phyloP scores from a whole-genome alignment of 53 echinoderm and acorn worm species.

The Glandiceps talaboti region DNA sequence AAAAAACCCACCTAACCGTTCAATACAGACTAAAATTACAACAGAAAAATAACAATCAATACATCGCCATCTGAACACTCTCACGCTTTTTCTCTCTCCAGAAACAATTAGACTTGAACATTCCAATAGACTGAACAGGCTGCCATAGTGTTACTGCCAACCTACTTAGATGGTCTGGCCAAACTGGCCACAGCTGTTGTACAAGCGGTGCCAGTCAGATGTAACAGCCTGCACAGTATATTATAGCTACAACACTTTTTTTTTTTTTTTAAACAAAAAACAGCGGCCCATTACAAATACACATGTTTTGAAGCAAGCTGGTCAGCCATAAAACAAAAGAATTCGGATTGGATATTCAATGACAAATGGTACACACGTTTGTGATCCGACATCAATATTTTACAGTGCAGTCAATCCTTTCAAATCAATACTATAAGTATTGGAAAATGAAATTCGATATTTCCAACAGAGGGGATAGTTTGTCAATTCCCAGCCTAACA shows the following conservation, averaged over 20 bases:
- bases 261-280: no score
- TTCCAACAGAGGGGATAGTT: no score
- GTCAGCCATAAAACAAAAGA: not conserved
- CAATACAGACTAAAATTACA: not conserved
- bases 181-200: not conserved
- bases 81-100: not conserved
- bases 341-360: not conserved
- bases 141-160: not conserved
- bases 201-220: not conserved
- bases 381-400: not conserved
- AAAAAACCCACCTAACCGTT: no score
- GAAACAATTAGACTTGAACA: not conserved
- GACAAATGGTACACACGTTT: not conserved
- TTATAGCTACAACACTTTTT: not conserved
- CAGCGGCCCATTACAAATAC: not conserved
- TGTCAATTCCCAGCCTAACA: no score
- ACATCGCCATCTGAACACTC: not conserved
- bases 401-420: no score
- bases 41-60: not conserved
- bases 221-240: not conserved
- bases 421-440: no score
- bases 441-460: no score
- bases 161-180: not conserved
- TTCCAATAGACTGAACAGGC: not conserved
- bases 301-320: not conserved